Conservation (phyloP, 2,113 vertebrate species). For the Pseudopodoces humilis region DNA sequence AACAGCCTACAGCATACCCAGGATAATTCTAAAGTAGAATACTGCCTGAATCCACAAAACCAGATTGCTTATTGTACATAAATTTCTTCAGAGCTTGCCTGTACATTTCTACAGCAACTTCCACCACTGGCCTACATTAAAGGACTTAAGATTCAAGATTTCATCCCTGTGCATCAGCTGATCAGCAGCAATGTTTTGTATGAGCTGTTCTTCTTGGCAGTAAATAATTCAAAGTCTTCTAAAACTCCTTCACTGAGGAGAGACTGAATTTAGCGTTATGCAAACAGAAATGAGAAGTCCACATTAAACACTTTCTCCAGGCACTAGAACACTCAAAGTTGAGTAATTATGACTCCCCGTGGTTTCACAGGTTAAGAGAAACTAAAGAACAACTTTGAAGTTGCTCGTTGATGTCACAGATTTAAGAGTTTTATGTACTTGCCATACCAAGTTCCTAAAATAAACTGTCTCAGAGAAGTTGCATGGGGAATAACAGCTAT, state of each 20-base stretch:
- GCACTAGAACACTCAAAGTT: conserved; percentile 31
- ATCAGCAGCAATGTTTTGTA: neutral
- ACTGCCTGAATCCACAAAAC: neutral
- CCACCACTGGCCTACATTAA: neutral
- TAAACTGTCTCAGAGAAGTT: neutral
- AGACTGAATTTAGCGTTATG: neutral
- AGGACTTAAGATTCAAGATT: neutral
- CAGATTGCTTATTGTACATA: neutral
- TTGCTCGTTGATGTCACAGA: conserved; percentile 27
- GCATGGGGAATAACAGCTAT: neutral
- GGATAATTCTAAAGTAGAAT: neutral
- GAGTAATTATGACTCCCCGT: conserved; percentile 6
- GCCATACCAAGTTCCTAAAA: conserved; percentile 39
- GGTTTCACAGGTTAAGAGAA: conserved; percentile 49
- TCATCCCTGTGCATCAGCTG: neutral
- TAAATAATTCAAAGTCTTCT: neutral
- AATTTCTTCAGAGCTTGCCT: neutral
- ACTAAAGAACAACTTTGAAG: conserved; percentile 42
- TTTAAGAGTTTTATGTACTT: conserved; percentile 46
- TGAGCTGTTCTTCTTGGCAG: neutral
- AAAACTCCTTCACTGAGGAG: neutral
- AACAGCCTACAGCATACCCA: neutral
- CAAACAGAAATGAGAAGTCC: conserved; percentile 22
- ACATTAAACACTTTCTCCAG: conserved; percentile 38
- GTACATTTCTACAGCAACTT: neutral